These are phyloP conservation scores for Numida meleagris DNA, from an alignment of 2,113 vertebrate genomes.

Conservation along the genomic window DNA sequence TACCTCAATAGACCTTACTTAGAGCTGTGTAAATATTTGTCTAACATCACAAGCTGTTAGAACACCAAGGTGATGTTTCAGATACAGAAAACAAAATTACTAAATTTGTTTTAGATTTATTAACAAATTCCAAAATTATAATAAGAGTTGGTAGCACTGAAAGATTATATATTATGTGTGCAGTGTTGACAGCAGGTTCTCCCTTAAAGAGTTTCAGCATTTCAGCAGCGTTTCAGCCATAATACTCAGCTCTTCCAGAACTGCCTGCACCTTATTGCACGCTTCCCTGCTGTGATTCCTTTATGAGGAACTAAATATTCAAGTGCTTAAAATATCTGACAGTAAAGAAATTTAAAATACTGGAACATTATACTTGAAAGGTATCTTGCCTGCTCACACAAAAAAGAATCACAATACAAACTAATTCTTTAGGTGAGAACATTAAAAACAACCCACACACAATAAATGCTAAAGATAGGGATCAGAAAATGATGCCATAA, in stretches of 20 bases:
- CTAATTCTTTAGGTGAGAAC: neutral
- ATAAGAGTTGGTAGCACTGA: neutral
- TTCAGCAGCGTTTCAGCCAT: neutral
- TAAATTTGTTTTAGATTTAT: neutral
- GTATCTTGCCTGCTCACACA: neutral
- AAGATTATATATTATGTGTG: neutral
- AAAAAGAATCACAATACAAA: neutral
- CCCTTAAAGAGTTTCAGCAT: neutral
- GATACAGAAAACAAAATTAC: neutral
- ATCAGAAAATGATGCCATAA: neutral
- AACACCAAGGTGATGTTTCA: neutral
- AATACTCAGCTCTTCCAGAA: neutral
- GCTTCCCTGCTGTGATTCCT: neutral
- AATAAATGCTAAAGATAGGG: neutral
- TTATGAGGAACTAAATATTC: neutral
- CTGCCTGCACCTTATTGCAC: accelerated
- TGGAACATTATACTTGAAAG: neutral
- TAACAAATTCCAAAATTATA: neutral
- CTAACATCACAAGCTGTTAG: neutral
- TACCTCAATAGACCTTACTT: neutral
- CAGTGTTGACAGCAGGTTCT: neutral
- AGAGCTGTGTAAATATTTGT: neutral
- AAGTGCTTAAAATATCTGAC: neutral
- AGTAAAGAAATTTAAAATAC: neutral
- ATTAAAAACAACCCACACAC: neutral